phyloP scores from a whole-genome alignment of 1,140 invertebrate genomes.

The Drosophila tropicalis region DNA sequence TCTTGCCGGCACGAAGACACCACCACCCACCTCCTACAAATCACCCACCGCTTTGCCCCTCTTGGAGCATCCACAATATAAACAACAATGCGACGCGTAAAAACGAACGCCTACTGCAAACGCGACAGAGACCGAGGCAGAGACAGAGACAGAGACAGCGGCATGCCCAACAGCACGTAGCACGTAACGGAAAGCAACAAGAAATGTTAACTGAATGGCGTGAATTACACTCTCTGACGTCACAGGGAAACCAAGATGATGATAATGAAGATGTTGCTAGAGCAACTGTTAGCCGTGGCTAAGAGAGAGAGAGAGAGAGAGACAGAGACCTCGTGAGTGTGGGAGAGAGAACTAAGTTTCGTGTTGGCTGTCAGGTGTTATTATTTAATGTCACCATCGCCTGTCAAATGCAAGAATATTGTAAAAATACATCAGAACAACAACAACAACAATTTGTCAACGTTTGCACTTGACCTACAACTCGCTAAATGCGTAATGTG shows the following conservation, averaged over 20 bases:
- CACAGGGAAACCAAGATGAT: not conserved
- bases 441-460: constrained; percentile 70
- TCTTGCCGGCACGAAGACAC: constrained; percentile 14
- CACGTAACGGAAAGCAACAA: constrained; percentile 21
- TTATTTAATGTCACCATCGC: constrained; percentile 65
- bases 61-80: constrained; percentile 1
- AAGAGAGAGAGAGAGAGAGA: not conserved
- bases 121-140: constrained; percentile 13
- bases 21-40: constrained; percentile 23
- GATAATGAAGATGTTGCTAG: constrained; percentile 12
- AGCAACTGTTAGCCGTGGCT: not conserved
- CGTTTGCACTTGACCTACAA: constrained; percentile 72
- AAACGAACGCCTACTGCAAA: constrained; percentile 46
- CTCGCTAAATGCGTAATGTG: not conserved
- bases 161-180: constrained; percentile 35
- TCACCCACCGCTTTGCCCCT: not conserved
- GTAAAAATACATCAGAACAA: constrained; percentile 45
- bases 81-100: constrained; percentile 51
- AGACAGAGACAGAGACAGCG: constrained; percentile 30
- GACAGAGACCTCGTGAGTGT: not conserved
- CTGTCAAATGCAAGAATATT: constrained; percentile 74
- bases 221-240: constrained; percentile 11
- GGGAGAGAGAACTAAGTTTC: constrained; percentile 8
- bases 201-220: constrained; percentile 16
- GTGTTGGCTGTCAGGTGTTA: constrained; percentile 51